These are phyloP conservation scores for Apistogramma diplotaenia DNA, from an alignment of 2,113 vertebrate genomes.

Conservation along the genomic window DNA sequence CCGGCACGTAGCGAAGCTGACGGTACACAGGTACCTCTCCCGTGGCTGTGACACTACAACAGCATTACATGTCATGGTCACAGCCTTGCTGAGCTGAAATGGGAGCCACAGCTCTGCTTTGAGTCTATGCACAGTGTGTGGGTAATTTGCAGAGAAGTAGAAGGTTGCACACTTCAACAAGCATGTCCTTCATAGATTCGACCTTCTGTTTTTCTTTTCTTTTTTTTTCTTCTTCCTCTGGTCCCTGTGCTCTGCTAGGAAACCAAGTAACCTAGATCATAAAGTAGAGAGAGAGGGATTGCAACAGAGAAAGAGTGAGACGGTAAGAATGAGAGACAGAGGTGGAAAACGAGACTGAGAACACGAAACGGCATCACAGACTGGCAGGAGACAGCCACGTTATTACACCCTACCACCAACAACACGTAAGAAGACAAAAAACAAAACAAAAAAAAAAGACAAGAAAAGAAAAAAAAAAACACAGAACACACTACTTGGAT, in stretches of 20 bases:
- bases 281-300: slow-evolving; percentile 48
- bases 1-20: neutral
- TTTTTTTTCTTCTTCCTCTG: slow-evolving; percentile 42
- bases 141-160: slow-evolving; percentile 63
- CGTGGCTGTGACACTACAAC: slow-evolving; percentile 20
- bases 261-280: slow-evolving; percentile 82
- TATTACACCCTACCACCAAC: slow-evolving; percentile 1
- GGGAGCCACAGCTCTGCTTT: slow-evolving; percentile 33
- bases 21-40: neutral
- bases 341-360: slow-evolving; percentile 3
- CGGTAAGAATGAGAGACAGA: slow-evolving; percentile 15
- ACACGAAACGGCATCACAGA: neutral
- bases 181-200: slow-evolving; percentile 80
- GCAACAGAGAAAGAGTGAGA: slow-evolving; percentile 38
- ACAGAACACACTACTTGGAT: slow-evolving; percentile 34
- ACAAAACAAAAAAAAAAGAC: too few relatives aligned
- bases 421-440: neutral
- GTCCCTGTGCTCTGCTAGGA: slow-evolving; percentile 77
- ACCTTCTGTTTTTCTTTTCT: slow-evolving; percentile 71
- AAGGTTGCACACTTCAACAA: slow-evolving; percentile 77
- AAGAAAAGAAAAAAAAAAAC: neutral
- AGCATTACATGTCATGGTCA: slow-evolving; percentile 27
- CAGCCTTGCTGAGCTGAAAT: slow-evolving; percentile 44
- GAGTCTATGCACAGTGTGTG: slow-evolving; percentile 49
- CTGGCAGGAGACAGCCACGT: slow-evolving; percentile 21